These are phyloP conservation scores for Agapornis canus DNA, from an alignment of 2,797 vertebrate genomes.

Conservation along the genomic window DNA sequence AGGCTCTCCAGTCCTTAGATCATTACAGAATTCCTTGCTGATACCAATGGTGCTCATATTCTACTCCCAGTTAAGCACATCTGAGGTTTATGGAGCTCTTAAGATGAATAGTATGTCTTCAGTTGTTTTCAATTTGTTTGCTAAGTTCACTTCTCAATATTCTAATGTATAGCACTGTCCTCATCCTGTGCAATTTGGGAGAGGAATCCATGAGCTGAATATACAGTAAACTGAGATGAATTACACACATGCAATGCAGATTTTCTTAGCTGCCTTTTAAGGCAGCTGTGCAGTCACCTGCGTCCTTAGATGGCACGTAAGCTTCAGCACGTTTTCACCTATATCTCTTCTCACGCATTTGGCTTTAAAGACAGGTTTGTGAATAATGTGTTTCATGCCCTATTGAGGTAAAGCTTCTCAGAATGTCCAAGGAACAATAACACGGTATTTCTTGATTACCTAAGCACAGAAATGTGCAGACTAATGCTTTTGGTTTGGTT, in stretches of 20 bases:
- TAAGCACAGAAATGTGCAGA: slow-evolving; percentile 43
- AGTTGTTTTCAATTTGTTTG: not conserved
- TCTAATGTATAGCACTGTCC: not conserved
- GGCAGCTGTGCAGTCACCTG: not conserved
- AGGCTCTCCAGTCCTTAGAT: not conserved
- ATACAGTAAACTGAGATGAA: not conserved
- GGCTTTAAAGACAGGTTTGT: not conserved
- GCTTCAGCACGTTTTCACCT: not conserved
- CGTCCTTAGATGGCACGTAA: not conserved
- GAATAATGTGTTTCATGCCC: not conserved
- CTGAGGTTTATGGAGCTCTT: not conserved
- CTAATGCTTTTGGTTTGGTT: not conserved
- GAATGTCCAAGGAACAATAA: not conserved
- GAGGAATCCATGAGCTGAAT: not conserved
- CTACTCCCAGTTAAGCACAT: not conserved
- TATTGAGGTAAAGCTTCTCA: not conserved
- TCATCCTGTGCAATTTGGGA: not conserved
- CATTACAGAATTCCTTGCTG: not conserved
- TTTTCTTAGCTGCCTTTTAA: not conserved
- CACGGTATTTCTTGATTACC: slow-evolving; percentile 18
- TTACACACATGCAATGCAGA: not conserved
- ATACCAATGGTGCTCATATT: not conserved
- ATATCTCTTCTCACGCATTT: not conserved
- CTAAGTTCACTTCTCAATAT: not conserved
- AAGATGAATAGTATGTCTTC: not conserved